A percentile compares a stretch with the other conserved stretches of the same genome.
These are phyloP conservation scores for Setophaga kirtlandii DNA, from an alignment of 2,113 vertebrate species.

Conservation along the genomic window DNA sequence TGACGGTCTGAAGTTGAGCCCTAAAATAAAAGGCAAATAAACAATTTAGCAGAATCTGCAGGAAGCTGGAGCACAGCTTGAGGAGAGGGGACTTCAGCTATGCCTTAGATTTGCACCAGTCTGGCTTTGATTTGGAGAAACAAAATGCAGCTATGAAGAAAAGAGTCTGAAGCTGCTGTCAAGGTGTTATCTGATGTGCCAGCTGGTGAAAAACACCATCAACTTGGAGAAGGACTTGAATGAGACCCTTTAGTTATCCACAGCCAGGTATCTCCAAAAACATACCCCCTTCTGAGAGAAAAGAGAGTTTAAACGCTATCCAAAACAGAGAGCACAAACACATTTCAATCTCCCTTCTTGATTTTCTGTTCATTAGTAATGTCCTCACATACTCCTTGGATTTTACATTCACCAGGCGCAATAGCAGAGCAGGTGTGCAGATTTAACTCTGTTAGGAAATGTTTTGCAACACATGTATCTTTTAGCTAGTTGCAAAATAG, in stretches of 20 bases:
- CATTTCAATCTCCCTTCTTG: conserved; percentile 10
- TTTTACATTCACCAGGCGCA: conserved; percentile 52
- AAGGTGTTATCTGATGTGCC: background rate
- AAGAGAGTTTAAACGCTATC: conserved; percentile 6
- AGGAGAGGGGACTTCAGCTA: background rate
- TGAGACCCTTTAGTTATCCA: conserved; percentile 6
- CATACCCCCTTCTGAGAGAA: background rate
- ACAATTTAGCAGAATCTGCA: background rate
- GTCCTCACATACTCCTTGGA: conserved; percentile 57
- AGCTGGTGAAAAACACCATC: conserved; percentile 13
- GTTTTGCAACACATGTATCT: conserved; percentile 61
- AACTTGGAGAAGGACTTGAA: background rate
- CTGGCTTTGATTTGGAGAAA: conserved; percentile 15
- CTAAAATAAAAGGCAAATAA: background rate
- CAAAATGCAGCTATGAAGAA: background rate
- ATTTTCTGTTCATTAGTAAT: conserved; percentile 47
- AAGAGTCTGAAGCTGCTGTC: conserved; percentile 7
- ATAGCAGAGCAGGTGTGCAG: conserved; percentile 63
- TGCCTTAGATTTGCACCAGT: background rate
- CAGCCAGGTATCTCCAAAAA: background rate
- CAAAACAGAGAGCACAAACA: background rate
- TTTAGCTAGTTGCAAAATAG: conserved; percentile 41
- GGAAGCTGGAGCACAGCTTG: background rate
- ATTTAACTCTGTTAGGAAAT: conserved; percentile 65
- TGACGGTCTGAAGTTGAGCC: background rate